These are phyloP conservation scores for Cheirogaleus major DNA, from an alignment of 2,797 vertebrate species.

Conservation along the genomic window DNA sequence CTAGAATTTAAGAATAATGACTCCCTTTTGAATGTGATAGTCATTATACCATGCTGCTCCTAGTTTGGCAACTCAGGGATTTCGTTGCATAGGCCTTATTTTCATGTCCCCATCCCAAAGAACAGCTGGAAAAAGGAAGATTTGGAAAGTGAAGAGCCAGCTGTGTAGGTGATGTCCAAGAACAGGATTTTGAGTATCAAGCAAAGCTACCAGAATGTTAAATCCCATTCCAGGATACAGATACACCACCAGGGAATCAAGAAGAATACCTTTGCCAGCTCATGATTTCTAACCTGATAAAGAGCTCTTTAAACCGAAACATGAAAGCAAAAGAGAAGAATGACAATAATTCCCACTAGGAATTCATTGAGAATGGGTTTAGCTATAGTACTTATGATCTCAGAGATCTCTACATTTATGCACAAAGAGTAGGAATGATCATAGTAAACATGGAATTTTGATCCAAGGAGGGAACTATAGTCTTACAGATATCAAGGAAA, in stretches of 20 bases:
- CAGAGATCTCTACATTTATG: background rate
- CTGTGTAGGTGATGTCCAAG: background rate
- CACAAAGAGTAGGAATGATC: background rate
- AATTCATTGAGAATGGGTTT: background rate
- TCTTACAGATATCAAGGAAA: background rate
- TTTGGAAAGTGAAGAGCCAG: background rate
- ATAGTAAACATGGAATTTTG: background rate
- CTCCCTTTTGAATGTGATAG: background rate
- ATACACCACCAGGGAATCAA: background rate
- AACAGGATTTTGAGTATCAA: background rate
- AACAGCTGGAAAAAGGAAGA: background rate
- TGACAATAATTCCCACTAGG: background rate
- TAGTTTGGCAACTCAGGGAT: background rate
- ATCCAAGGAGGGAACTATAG: background rate
- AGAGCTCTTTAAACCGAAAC: background rate
- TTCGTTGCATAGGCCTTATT: background rate
- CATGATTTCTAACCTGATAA: background rate
- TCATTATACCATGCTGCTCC: background rate
- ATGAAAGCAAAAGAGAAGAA: background rate
- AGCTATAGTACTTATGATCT: background rate
- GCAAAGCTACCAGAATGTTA: background rate
- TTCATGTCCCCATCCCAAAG: background rate
- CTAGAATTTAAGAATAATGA: background rate
- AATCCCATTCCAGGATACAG: background rate
- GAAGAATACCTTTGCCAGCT: background rate